phyloP scores from a whole-genome alignment of 2,888 invertebrate genomes.

The Sarcophaga rosellei region DNA sequence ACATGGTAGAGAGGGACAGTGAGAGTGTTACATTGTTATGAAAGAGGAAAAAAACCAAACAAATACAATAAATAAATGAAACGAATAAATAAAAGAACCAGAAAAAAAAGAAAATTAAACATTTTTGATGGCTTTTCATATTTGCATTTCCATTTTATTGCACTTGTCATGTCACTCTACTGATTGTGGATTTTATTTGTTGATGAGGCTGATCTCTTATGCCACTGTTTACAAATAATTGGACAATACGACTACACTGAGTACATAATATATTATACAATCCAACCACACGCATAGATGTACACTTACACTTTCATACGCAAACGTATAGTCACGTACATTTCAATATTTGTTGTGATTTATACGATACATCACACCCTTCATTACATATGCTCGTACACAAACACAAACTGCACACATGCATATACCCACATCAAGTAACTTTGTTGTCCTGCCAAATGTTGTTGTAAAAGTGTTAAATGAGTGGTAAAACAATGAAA shows the following conservation, averaged over 20 bases:
- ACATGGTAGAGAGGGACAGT: constrained; percentile 4
- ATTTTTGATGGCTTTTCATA: constrained; percentile 53
- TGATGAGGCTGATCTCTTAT: background rate
- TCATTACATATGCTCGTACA: background rate
- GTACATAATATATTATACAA: constrained; percentile 21
- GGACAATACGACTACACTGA: constrained; percentile 45
- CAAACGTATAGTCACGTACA: constrained; percentile 7
- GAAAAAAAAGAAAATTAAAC: constrained; percentile 35
- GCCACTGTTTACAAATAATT: constrained; percentile 43
- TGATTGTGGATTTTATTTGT: constrained; percentile 42
- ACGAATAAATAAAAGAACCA: constrained; percentile 41
- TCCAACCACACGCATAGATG: background rate
- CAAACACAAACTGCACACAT: background rate
- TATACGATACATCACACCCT: constrained; percentile 21
- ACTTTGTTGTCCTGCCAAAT: background rate
- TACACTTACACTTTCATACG: background rate
- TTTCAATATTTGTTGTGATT: constrained; percentile 47
- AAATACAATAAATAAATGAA: background rate
- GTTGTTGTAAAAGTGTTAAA: constrained; percentile 51
- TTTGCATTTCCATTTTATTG: constrained; percentile 37
- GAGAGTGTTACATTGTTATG: constrained; percentile 36
- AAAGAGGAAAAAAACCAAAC: constrained; percentile 45
- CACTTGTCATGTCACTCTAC: constrained; percentile 38
- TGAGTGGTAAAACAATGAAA: constrained; percentile 17
- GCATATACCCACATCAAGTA: background rate